A percentile compares a stretch with the other conserved stretches of the same genome.
Conservation (phyloP, 2,888 invertebrate species). For the Volucella zonaria region DNA sequence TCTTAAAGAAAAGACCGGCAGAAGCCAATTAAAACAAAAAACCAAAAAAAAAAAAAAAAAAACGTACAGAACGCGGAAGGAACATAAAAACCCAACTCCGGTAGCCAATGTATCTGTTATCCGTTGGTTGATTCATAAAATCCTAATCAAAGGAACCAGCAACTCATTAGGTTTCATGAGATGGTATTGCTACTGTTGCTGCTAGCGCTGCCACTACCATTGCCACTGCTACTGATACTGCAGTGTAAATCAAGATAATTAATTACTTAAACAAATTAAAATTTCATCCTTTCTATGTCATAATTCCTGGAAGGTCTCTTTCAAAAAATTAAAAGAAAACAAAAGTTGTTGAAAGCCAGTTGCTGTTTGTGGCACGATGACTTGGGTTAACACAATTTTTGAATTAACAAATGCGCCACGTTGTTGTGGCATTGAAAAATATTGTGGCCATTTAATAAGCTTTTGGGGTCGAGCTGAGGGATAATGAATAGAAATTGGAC, state of each 20-base stretch:
- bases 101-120: constrained; percentile 32
- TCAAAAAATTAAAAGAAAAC: neutral
- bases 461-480: constrained; percentile 21
- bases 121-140: constrained; percentile 34
- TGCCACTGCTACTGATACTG: constrained; percentile 7
- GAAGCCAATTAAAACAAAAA: constrained; percentile 30
- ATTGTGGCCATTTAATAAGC: constrained; percentile 22
- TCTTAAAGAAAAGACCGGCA: constrained; percentile 12
- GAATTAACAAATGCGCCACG: constrained; percentile 21
- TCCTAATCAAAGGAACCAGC: constrained; percentile 63
- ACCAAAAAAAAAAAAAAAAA: neutral
- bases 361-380: neutral
- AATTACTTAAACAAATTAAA: constrained; percentile 68
- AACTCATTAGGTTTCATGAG: constrained; percentile 56
- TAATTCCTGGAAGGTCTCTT: neutral
- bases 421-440: constrained; percentile 24
- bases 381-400: constrained; percentile 14
- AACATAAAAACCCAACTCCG: constrained; percentile 6
- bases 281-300: constrained; percentile 27
- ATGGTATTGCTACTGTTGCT: constrained; percentile 18
- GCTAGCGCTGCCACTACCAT: neutral
- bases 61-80: constrained; percentile 26
- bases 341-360: neutral
- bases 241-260: constrained; percentile 64
- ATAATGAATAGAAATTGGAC: constrained; percentile 50